Conservation (phyloP, 2,888 invertebrate species). For the Alviniconcha strummeri region DNA sequence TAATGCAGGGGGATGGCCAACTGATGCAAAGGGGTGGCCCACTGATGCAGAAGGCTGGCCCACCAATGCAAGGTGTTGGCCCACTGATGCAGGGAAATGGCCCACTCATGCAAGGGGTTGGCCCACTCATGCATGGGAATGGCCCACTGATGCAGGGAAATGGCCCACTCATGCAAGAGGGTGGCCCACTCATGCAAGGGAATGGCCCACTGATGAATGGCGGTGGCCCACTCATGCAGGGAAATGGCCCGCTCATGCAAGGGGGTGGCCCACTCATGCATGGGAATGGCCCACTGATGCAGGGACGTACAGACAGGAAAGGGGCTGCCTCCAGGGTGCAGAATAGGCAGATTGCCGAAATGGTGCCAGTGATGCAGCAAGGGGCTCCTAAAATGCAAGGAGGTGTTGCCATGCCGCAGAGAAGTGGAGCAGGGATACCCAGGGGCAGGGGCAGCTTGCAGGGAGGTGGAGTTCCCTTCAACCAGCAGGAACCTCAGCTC, state of each 20-base stretch:
- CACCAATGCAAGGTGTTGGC: neutral
- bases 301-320: neutral
- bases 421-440: neutral
- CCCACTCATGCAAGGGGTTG: neutral
- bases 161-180: conserved; percentile 9
- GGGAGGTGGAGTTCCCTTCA: too few relatives aligned
- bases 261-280: conserved; percentile 10
- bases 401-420: neutral
- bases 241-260: neutral
- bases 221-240: conserved; percentile 1
- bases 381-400: neutral
- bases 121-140: neutral
- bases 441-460: neutral
- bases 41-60: neutral
- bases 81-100: neutral
- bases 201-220: neutral
- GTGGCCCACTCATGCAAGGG: neutral
- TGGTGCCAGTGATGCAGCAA: neutral
- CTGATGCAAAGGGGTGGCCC: conserved; percentile 17
- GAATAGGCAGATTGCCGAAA: neutral
- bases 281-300: neutral
- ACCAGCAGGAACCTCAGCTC: neutral
- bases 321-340: neutral
- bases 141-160: conserved; percentile 2
- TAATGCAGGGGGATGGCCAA: neutral